These are phyloP conservation scores for Salmo trutta DNA, from an alignment of 2,797 vertebrate species.

Conservation along the genomic window DNA sequence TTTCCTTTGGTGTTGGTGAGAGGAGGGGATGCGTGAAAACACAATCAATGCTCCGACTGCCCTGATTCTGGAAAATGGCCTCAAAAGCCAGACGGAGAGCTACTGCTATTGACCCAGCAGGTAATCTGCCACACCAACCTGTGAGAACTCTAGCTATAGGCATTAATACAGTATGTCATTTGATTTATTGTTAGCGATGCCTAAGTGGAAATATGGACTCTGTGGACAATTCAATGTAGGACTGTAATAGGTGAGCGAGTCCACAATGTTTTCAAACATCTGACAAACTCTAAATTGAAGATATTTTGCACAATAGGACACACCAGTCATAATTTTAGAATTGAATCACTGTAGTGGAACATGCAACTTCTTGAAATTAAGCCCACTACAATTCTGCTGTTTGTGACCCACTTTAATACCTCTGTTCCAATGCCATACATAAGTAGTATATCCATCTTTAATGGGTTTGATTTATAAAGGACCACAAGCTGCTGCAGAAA, in stretches of 20 bases:
- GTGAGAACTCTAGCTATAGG: constrained; percentile 26
- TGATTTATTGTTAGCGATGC: constrained; percentile 37
- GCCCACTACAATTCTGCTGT: too few species aligned
- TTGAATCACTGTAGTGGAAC: background rate
- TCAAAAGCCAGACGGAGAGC: too few species aligned
- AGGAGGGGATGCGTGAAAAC: background rate
- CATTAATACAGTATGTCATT: constrained; percentile 19
- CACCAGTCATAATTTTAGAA: background rate
- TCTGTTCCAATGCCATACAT: background rate
- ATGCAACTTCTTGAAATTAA: too few species aligned
- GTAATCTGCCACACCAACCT: constrained; percentile 19
- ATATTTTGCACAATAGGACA: too few species aligned
- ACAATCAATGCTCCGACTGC: background rate
- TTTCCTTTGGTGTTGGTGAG: background rate
- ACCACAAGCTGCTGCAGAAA: background rate
- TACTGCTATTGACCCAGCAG: background rate
- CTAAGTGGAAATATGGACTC: constrained; percentile 46
- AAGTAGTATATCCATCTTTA: background rate
- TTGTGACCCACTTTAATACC: background rate
- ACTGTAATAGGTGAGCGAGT: background rate
- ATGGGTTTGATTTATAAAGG: background rate
- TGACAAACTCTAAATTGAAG: too few species aligned
- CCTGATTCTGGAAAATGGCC: background rate
- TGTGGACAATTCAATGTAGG: background rate
- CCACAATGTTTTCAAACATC: background rate